These are phyloP conservation scores for Polypedilum pembai DNA, from an alignment of 1,140 invertebrate genomes.

Conservation along the genomic window DNA sequence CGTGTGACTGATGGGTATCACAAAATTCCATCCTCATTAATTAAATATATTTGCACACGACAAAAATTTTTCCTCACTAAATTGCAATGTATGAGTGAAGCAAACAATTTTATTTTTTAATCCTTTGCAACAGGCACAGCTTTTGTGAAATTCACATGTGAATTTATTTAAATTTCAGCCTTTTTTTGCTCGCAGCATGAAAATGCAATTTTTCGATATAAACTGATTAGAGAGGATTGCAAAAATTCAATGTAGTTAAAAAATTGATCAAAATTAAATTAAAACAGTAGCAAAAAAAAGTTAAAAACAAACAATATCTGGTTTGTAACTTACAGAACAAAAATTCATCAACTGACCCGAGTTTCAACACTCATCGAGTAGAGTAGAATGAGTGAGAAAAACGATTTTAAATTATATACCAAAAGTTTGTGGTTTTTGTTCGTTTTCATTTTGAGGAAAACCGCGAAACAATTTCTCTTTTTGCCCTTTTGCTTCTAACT, in stretches of 20 bases:
- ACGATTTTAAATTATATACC: background rate
- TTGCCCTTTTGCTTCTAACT: background rate
- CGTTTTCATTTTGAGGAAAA: constrained; percentile 7
- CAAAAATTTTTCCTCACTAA: background rate
- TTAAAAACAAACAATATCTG: no score
- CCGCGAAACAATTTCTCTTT: constrained; percentile 8
- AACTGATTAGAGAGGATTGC: no score
- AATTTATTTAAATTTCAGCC: background rate
- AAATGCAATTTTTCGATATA: no score
- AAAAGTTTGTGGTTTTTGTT: background rate
- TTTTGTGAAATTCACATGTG: background rate
- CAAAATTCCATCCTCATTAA: constrained; percentile 5
- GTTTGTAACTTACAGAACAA: no score
- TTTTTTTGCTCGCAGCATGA: no score
- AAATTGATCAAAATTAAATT: no score
- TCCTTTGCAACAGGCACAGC: constrained; percentile 5
- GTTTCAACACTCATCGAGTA: no score
- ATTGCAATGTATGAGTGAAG: no score
- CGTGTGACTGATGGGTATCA: background rate
- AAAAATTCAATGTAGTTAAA: no score
- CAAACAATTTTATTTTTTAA: background rate
- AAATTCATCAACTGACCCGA: no score
- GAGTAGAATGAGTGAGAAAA: background rate
- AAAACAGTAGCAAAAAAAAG: no score
- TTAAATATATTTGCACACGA: background rate